Evolutionary conservation across 2,888 invertebrate species (phyloP), one percentile per base, ranked within the genome.

Genomic region (Nemotelus nigrinus): DNA sequence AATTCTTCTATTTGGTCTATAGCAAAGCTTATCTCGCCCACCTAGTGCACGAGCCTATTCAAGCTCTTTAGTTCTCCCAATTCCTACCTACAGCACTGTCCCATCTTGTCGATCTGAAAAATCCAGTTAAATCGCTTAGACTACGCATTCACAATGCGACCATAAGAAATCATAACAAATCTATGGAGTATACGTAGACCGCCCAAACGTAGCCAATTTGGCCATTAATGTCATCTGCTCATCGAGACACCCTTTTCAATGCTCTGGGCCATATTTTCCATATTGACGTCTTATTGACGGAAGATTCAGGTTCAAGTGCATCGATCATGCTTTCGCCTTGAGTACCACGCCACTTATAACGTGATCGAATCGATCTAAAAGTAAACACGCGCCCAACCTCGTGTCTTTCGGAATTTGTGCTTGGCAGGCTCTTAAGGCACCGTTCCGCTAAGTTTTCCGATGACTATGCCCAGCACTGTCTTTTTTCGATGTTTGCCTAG

Each of bases 221-320:
- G 68, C 50, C 41, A 53, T 53, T 53, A 50, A 8, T 41, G 39
- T 53, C 50, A 53, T 53, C 43, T 68, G 3, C 25, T 43, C 68
- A 7, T 68, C 8, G 47, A 65, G n/a, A 47, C 65, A 47, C 65
- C 65, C 65, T 65, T 65, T 47, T 5, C 41, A 10, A 10, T 57
- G 25, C 10, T 57, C 57, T 4, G 25, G 10, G 57, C 57, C 25
- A 25, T 25, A 2, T 45, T 65, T 47, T 65, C 47, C 65, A 7
- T 43, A 65, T 65, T 47, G 65, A 65, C 65, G 65, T 65, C 65
- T 47, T 65, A 65, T 68, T 68, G 53, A 53, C 68, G 10, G 10
- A 6, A 10, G 63, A 63, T 53, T 53, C 50, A 68, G 68, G 68
- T 68, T 68, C 68, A 68, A 68, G 68, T 68, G 68, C 68, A 68